Evolutionary conservation across 2,113 vertebrate species (phyloP).

Genomic region (Theropithecus gelada): DNA sequence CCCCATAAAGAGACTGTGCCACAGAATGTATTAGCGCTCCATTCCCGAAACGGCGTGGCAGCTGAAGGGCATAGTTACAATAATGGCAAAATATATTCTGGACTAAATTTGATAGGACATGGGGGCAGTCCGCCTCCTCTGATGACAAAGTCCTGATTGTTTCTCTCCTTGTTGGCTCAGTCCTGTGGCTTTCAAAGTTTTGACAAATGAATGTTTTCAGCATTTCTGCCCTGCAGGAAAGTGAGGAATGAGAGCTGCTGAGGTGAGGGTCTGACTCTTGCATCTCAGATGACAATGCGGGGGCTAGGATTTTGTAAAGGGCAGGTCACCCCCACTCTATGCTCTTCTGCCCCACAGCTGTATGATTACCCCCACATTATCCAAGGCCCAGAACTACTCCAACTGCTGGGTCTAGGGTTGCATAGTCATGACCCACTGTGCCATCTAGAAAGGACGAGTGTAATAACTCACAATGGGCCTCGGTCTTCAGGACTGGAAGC

Average conservation of each 20-base stretch:
- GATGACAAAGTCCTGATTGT: constrained; percentile 36
- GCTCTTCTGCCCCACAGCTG: not conserved
- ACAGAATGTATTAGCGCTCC: constrained; percentile 40
- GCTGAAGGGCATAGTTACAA: constrained; percentile 66
- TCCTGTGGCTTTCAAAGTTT: constrained; percentile 44
- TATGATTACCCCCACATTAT: not conserved
- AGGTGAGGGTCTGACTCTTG: not conserved
- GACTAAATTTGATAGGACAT: constrained; percentile 65
- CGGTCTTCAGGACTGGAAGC: not conserved
- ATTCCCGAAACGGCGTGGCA: not conserved
- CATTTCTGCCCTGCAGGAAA: constrained; percentile 24
- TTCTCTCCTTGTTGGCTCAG: constrained; percentile 38
- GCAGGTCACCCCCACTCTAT: fast-evolving
- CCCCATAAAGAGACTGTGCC: constrained; percentile 51
- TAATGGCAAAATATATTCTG: constrained; percentile 62
- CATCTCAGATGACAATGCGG: not conserved
- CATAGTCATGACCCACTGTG: not conserved
- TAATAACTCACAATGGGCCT: not conserved
- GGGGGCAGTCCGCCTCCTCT: constrained; percentile 18
- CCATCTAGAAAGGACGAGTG: not conserved
- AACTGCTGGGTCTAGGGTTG: not conserved
- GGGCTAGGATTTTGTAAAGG: not conserved
- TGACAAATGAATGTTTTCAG: constrained; percentile 58
- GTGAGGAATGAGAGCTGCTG: not conserved
- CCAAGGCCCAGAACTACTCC: not conserved